phyloP scores from a whole-genome alignment of 2,888 invertebrate species.

The Macrosiphum euphorbiae region DNA sequence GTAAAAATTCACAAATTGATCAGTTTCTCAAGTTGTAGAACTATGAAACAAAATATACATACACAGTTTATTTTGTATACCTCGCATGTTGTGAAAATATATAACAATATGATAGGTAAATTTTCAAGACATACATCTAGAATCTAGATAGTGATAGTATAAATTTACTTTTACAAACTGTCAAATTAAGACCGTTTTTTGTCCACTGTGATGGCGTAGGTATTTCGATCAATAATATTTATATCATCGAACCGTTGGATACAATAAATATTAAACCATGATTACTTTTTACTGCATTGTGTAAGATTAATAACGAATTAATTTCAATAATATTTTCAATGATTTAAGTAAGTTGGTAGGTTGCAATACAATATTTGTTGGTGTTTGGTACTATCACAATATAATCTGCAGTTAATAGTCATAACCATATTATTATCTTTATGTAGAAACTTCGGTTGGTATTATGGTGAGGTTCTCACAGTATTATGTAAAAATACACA shows the following conservation, averaged over 20 bases:
- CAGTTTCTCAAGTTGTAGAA: too few species aligned
- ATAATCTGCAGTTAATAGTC: background rate
- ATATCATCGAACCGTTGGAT: background rate
- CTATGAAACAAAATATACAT: too few species aligned
- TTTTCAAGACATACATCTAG: too few species aligned
- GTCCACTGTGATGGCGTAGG: background rate
- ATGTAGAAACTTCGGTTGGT: background rate
- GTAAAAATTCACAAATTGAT: too few species aligned
- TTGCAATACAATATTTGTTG: background rate
- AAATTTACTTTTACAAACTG: background rate
- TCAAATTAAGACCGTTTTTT: background rate
- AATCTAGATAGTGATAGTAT: too few species aligned
- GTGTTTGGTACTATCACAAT: background rate
- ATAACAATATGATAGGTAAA: too few species aligned
- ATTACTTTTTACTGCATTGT: background rate
- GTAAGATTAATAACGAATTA: background rate
- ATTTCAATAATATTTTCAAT: background rate
- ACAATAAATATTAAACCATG: background rate
- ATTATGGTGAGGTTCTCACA: too few species aligned
- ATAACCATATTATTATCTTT: background rate
- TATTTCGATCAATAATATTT: background rate
- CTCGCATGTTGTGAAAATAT: too few species aligned
- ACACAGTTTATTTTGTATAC: too few species aligned
- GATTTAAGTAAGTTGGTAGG: background rate
- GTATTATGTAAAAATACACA: background rate